phyloP scores from a whole-genome alignment of 2,888 invertebrate species.

The Vanessa cardui region DNA sequence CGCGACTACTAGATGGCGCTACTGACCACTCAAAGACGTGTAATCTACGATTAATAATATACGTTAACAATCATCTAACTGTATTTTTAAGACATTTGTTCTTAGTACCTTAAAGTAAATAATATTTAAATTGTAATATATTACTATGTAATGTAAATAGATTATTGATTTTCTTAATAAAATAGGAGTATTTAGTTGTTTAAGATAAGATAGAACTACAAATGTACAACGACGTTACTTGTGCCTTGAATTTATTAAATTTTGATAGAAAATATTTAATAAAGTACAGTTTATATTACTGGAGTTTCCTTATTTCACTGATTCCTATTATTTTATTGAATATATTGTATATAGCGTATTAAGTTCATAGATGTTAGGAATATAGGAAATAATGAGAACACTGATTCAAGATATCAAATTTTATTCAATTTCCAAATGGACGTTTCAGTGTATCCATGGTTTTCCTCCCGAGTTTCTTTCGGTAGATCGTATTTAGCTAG shows the following conservation, averaged over 20 bases:
- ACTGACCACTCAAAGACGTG: too few relatives aligned
- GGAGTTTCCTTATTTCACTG: background rate
- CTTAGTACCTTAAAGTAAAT: constrained; percentile 5
- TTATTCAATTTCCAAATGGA: constrained; percentile 70
- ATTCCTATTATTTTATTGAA: background rate
- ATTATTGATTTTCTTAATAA: background rate
- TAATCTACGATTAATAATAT: too few relatives aligned
- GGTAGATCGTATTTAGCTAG: constrained; percentile 73
- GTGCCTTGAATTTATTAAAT: constrained; percentile 41
- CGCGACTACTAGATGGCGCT: constrained; percentile 24
- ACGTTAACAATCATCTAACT: background rate
- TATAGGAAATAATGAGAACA: too few relatives aligned
- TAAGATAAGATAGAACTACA: constrained; percentile 11
- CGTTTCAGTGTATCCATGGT: constrained; percentile 78
- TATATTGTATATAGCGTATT: too few relatives aligned
- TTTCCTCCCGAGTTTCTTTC: constrained; percentile 73
- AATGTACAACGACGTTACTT: constrained; percentile 44
- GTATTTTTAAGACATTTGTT: background rate
- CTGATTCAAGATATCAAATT: constrained; percentile 18
- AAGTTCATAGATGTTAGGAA: too few relatives aligned
- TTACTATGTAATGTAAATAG: constrained; percentile 23
- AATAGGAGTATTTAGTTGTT: constrained; percentile 7
- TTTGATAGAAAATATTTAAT: constrained; percentile 29
- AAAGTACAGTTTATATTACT: constrained; percentile 22
- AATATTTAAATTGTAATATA: constrained; percentile 13